Base-by-base conservation (phyloP, 2,888 invertebrate species). In the Patella caerulea region DNA sequence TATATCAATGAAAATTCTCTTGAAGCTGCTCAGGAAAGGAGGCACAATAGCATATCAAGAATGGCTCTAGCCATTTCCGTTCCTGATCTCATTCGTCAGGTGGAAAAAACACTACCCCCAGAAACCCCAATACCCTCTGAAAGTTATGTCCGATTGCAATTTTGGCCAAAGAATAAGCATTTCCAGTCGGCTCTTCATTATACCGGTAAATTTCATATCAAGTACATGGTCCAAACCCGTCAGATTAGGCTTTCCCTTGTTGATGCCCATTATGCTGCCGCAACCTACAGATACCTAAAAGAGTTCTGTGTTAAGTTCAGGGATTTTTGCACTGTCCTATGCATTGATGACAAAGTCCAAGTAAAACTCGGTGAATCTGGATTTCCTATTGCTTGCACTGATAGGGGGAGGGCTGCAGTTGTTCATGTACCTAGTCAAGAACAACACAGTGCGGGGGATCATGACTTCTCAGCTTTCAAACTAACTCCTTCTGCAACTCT, bases 131-230 rank as follows among this genome's bases (percentile, higher is more conserved):
- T 79, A 52, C 81, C 81, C 17, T 70, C 52, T 74, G 74, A 72
- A 45, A 53, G 72, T 19, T 81, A 77, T 71, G 29, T 81, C 9
- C n/a, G 80, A 17, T 56, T 78, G 17, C 78, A 78, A 54, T 78
- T 80, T 76, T 78, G 74, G 72, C 80, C 80, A 14, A 76, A 69
- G n/a, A 76, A 78, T 59, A 73, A 73, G n/a, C 76, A 70, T 52
- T 52, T 71, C 19, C 69, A 76, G n/a, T 70, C 74, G 73, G 80
- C 80, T 34, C 24, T 71, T 14, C 55, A 76, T n/a, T 79, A 80
- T 59, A 80, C 76, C 14, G 76, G 78, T 15, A 71, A 19, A 19
- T 76, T 79, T 17, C 73, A n/a, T n/a, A n/a, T n/a, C 2, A 80
- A 79, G 52, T 80, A 76, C 54, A 78, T 76, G 73, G 72, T 80